Conservation (phyloP, 2,113 vertebrate species). For the Scalopus aquaticus region DNA sequence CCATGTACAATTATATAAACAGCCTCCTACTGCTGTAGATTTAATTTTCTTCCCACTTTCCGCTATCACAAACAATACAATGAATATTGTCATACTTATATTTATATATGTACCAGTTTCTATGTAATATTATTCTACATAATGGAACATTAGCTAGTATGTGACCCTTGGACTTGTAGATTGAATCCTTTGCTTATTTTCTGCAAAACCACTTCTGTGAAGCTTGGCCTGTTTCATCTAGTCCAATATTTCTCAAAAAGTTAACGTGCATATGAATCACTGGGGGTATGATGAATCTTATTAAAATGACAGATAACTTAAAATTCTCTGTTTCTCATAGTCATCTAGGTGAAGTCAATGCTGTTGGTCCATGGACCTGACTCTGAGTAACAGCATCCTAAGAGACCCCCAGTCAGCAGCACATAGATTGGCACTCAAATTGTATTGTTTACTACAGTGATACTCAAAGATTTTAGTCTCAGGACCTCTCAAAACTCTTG, state of each 20-base stretch:
- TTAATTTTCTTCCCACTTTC: neutral
- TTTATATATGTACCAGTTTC: neutral
- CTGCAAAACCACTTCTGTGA: neutral
- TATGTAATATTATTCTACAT: neutral
- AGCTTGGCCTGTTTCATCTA: neutral
- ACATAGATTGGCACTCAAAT: neutral
- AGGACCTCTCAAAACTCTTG: neutral
- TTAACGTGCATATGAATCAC: neutral
- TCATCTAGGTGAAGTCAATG: neutral
- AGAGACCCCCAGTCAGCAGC: neutral
- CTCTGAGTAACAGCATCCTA: neutral
- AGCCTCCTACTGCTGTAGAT: neutral
- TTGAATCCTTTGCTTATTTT: neutral
- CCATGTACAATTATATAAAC: neutral
- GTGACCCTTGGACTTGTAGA: neutral
- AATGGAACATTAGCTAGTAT: neutral
- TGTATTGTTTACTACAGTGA: neutral
- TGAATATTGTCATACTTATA: slow-evolving; percentile 3
- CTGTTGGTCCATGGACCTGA: neutral
- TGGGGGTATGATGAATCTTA: neutral
- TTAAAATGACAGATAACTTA: neutral
- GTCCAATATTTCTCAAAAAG: neutral
- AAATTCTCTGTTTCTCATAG: neutral
- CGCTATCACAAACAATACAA: neutral
- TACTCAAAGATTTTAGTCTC: neutral